These are phyloP conservation scores for Allophyes oxyacanthae DNA, from an alignment of 2,888 invertebrate genomes.

Conservation along the genomic window DNA sequence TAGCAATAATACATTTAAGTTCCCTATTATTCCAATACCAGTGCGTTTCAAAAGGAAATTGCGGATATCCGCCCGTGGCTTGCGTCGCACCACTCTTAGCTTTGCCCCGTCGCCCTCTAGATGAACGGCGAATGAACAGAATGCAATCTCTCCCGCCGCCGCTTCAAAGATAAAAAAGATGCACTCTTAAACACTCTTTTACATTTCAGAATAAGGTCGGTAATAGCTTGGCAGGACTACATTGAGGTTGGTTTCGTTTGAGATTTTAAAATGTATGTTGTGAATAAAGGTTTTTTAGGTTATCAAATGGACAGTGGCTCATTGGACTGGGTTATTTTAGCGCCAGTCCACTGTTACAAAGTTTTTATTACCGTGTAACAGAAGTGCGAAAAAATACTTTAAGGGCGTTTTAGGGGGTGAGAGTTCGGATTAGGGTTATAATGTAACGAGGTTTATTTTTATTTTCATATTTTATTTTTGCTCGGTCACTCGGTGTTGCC, in stretches of 20 bases:
- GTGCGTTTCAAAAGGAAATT: conserved; percentile 27
- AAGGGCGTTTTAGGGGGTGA: too few relatives aligned
- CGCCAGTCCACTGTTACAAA: conserved; percentile 7
- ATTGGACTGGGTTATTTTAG: conserved; percentile 31
- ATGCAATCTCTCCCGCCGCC: conserved; percentile 74
- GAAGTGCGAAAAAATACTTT: too few relatives aligned
- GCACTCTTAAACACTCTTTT: conserved; percentile 41
- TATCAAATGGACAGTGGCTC: conserved; percentile 55
- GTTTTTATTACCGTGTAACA: conserved; percentile 14
- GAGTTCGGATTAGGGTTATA: too few relatives aligned
- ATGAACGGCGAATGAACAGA: conserved; percentile 78
- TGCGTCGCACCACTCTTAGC: conserved; percentile 57
- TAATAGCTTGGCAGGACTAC: conserved; percentile 22
- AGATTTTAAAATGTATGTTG: conserved; percentile 63
- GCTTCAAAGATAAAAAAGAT: conserved; percentile 69
- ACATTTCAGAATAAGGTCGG: conserved; percentile 37
- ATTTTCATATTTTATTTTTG: too few relatives aligned
- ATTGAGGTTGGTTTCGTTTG: conserved; percentile 48
- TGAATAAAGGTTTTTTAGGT: conserved; percentile 59
- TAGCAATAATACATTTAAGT: too few relatives aligned
- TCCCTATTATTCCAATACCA: too few relatives aligned
- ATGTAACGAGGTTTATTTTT: too few relatives aligned
- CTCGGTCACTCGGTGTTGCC: too few relatives aligned
- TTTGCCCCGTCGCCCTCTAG: conserved; percentile 68
- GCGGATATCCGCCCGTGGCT: conserved; percentile 43